Evolutionary conservation across 2,888 invertebrate species (phyloP).

Genomic region (Sinotaia quadrata): DNA sequence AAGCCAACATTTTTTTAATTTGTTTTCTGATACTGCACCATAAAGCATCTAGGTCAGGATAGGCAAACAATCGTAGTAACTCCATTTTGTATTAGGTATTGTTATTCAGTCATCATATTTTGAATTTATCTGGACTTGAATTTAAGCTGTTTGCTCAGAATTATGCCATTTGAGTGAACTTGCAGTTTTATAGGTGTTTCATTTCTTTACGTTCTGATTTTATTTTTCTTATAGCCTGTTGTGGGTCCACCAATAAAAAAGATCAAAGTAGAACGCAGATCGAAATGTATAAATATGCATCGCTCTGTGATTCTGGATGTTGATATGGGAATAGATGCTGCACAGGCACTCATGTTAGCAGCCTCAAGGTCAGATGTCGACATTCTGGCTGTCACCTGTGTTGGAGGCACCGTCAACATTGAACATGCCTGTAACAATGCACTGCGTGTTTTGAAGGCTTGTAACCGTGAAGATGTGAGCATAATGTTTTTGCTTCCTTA

Average conservation of each 20-base stretch:
- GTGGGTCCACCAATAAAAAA: constrained; percentile 4
- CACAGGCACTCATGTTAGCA: constrained; percentile 68
- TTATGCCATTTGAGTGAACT: too few species aligned
- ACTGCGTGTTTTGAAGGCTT: constrained; percentile 76
- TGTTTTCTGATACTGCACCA: too few species aligned
- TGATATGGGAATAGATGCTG: constrained; percentile 69
- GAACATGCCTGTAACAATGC: constrained; percentile 82
- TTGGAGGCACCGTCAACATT: constrained; percentile 82
- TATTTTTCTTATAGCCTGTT: constrained; percentile 6
- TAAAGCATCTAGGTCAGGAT: too few species aligned
- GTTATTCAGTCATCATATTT: too few species aligned
- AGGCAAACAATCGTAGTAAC: too few species aligned
- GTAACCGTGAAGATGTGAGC: constrained; percentile 56
- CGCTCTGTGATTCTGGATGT: constrained; percentile 48
- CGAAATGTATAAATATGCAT: constrained; percentile 12
- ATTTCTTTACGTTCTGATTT: too few species aligned
- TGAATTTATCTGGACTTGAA: too few species aligned
- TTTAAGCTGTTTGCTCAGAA: too few species aligned
- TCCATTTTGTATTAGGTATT: too few species aligned
- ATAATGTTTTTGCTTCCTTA: background rate
- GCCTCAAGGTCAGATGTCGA: constrained; percentile 72
- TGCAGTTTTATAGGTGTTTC: too few species aligned
- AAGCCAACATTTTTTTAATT: too few species aligned
- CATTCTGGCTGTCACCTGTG: constrained; percentile 82
- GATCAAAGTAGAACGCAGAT: constrained; percentile 23